Base-by-base conservation (phyloP, 2,888 invertebrate genomes). In the Holacanthella duospinosa region DNA sequence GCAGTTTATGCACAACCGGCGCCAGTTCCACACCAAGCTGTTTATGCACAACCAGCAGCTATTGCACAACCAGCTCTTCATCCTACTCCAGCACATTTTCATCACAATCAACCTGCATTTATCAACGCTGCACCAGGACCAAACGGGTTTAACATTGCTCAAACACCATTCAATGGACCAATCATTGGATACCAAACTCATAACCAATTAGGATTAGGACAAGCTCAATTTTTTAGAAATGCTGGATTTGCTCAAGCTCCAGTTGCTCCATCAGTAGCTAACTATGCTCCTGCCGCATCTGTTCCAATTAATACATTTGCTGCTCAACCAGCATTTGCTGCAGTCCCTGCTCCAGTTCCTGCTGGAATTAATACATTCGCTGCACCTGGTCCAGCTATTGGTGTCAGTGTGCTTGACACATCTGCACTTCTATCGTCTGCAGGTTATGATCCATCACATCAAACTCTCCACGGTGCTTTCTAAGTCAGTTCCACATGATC, bases 351-450 rank as follows among this genome's bases (percentile, higher is more conserved):
- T 27, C 60, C 64, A 16, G 63, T 59, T n/a, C 60, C 64, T n/a
- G 60, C 58, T 21, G 60, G 57, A 25, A 57, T 59, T 25, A 60
- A 25, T 58, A 64, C 60, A 36, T 61, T 57, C 1, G 55, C 55
- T n/a, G 64, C 64, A 2, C 66, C 66, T 26, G 64, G n/a, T n/a
- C n/a, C n/a, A n/a, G n/a, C n/a, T n/a, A 36, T 36, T 21, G 48
- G 48, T 16, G 21, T 48, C 19, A 48, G 16, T n/a, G 21, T 21
- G 4, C n/a, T 48, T 21, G 48, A 48, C 21, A 48, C 48, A 16
- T 48, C 48, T 4, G 12, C 48, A 9, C 48, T 48, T 21, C 48
- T 48, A 4, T 16, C 6, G 16, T 48, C 48, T n/a, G 48, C 48
- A 4, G 48, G 48, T 9, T 48, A 48, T 21, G 48, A 48, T 21